A percentile compares a stretch with the other conserved stretches of the same genome.
These are phyloP conservation scores for Euspilapteryx auroguttella DNA, from an alignment of 2,888 invertebrate genomes.

Conservation along the genomic window DNA sequence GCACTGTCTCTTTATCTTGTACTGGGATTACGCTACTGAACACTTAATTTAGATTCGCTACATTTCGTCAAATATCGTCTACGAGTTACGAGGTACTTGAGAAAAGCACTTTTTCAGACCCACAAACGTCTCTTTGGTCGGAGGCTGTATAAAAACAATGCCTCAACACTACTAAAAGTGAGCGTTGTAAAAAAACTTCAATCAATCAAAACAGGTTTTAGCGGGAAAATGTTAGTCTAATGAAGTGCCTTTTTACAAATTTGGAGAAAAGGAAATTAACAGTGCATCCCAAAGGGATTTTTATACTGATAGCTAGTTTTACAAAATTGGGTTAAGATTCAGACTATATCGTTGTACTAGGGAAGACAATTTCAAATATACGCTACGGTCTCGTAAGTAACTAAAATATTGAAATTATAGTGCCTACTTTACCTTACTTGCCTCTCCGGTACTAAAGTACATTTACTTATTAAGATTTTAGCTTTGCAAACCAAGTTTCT, in stretches of 20 bases:
- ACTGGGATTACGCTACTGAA: slow-evolving; percentile 45
- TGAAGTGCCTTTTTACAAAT: slow-evolving; percentile 26
- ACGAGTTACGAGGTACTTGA: slow-evolving; percentile 8
- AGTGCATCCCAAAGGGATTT: slow-evolving; percentile 53
- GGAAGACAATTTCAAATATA: no score
- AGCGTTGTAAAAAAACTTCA: slow-evolving; percentile 3
- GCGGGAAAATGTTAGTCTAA: slow-evolving; percentile 22
- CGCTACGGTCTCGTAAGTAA: no score
- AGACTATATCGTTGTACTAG: not conserved
- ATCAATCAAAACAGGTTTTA: slow-evolving; percentile 6
- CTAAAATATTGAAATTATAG: no score
- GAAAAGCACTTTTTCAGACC: slow-evolving; percentile 45
- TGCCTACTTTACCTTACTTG: no score
- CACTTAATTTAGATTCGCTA: slow-evolving; percentile 26
- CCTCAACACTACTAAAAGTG: not conserved
- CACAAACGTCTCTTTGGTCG: slow-evolving; percentile 6
- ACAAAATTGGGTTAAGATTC: not conserved
- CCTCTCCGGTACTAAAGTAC: no score
- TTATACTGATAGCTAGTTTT: no score
- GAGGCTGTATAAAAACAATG: not conserved
- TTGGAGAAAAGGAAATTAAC: slow-evolving; percentile 18
- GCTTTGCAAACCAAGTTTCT: no score
- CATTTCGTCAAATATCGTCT: slow-evolving; percentile 16
- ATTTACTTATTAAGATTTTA: no score
- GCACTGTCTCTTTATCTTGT: slow-evolving; percentile 40